Evolutionary conservation across 2,113 vertebrate genomes (phyloP).

Genomic region (Xyliphius kryptos): DNA sequence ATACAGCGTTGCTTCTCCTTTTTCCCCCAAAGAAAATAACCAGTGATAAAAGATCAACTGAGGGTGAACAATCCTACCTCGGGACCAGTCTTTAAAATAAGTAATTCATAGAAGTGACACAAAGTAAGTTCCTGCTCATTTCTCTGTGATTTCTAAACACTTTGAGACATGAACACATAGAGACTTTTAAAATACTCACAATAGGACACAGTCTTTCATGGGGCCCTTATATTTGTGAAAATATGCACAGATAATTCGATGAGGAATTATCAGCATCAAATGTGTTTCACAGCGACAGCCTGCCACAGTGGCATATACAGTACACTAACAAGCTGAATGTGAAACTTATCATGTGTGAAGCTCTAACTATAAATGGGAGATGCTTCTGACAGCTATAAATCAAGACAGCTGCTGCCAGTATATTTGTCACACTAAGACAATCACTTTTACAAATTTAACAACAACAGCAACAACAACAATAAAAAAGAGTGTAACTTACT

Average conservation of each 20-base stretch:
- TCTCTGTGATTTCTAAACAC: no score
- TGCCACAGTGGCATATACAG: background rate
- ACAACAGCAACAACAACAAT: constrained; percentile 44
- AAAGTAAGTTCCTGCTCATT: no score
- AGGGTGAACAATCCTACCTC: constrained; percentile 18
- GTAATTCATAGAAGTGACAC: constrained; percentile 12
- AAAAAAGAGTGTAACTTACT: no score
- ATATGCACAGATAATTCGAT: constrained; percentile 3
- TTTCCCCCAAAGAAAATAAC: constrained; percentile 40
- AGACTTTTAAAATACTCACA: no score
- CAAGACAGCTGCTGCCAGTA: constrained; percentile 13
- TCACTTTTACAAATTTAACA: constrained; percentile 41
- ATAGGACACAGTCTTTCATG: no score
- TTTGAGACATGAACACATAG: no score
- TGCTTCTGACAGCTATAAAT: constrained; percentile 30
- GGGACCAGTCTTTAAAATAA: constrained; percentile 9
- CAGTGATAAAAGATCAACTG: constrained; percentile 31
- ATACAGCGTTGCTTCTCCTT: constrained; percentile 32
- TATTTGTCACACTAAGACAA: constrained; percentile 15
- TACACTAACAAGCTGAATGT: constrained; percentile 19
- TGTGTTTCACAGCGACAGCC: background rate
- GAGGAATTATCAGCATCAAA: background rate
- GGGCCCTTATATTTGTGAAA: no score
- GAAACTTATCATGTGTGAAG: constrained; percentile 8
- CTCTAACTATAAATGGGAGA: constrained; percentile 16